A percentile compares a stretch with the other conserved stretches of the same genome.
Conservation (phyloP, 2,113 vertebrate genomes). For the Poeciliopsis occidentalis region DNA sequence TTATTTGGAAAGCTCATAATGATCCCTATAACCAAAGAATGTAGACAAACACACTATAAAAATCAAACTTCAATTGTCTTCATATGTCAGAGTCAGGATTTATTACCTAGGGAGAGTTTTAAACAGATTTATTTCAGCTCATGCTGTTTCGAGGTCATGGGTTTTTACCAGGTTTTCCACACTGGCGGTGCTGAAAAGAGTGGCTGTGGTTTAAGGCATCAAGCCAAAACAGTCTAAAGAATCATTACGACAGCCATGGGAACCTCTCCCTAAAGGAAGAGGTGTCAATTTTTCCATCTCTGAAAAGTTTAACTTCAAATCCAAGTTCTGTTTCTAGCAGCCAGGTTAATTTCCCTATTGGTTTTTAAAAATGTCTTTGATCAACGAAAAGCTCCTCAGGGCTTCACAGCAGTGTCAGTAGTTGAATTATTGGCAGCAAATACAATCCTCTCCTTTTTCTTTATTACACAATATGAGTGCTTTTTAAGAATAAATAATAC, state of each 20-base stretch:
- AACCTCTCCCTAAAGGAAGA: conserved; percentile 65
- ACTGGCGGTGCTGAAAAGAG: conserved; percentile 13
- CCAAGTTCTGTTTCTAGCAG: conserved; percentile 47
- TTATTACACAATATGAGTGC: neutral
- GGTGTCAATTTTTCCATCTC: conserved; percentile 76
- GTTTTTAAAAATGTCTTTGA: conserved; percentile 65
- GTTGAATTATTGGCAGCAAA: conserved; percentile 46
- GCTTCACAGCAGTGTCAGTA: conserved; percentile 51
- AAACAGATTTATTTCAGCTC: conserved; percentile 5
- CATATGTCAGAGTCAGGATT: conserved; percentile 5
- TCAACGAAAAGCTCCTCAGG: conserved; percentile 50
- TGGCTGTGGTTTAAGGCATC: conserved; percentile 15
- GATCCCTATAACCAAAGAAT: conserved; percentile 3
- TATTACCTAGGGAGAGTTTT: conserved; percentile 10
- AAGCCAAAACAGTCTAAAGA: conserved; percentile 37
- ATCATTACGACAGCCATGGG: conserved; percentile 50
- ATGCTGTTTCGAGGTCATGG: conserved; percentile 18
- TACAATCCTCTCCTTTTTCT: conserved; percentile 23
- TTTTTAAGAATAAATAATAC: conserved; percentile 16
- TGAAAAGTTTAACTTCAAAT: conserved; percentile 58
- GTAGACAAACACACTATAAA: neutral
- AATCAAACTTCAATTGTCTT: neutral
- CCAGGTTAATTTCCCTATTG: conserved; percentile 74
- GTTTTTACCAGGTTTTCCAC: conserved; percentile 45
- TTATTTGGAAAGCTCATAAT: neutral